Conservation (phyloP, 2,888 invertebrate species). For the Cabera pusaria region DNA sequence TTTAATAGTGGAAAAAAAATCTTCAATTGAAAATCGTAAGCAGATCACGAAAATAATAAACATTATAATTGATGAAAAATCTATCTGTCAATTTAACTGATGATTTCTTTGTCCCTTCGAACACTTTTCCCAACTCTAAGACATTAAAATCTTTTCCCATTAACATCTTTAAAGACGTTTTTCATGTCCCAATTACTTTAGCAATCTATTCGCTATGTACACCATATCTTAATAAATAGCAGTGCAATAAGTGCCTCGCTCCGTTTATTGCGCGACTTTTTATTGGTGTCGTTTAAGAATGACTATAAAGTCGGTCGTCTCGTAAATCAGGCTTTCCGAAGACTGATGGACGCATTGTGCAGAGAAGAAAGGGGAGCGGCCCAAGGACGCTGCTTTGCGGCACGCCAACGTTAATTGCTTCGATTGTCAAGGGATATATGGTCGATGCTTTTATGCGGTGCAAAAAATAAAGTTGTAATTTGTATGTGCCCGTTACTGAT, state of each 20-base stretch:
- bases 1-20: too few species aligned
- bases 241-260: conserved; percentile 50
- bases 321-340: conserved; percentile 68
- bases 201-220: conserved; percentile 5
- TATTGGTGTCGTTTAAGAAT: conserved; percentile 72
- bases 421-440: conserved; percentile 16
- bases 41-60: too few species aligned
- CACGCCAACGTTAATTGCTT: conserved; percentile 28
- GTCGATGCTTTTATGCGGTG: conserved; percentile 2
- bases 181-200: too few species aligned
- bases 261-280: conserved; percentile 70
- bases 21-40: too few species aligned
- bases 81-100: too few species aligned
- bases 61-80: too few species aligned
- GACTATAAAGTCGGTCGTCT: conserved; percentile 64
- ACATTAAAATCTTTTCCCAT: too few species aligned
- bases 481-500: too few species aligned
- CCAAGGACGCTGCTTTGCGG: conserved; percentile 39
- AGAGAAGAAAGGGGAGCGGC: conserved; percentile 32
- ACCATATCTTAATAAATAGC: conserved; percentile 46
- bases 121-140: too few species aligned
- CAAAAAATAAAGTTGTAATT: too few species aligned
- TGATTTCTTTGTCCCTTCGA: too few species aligned
- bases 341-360: conserved; percentile 44
- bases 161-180: too few species aligned